Conservation (phyloP, 2,113 vertebrate genomes). For the Atractosteus spatula region DNA sequence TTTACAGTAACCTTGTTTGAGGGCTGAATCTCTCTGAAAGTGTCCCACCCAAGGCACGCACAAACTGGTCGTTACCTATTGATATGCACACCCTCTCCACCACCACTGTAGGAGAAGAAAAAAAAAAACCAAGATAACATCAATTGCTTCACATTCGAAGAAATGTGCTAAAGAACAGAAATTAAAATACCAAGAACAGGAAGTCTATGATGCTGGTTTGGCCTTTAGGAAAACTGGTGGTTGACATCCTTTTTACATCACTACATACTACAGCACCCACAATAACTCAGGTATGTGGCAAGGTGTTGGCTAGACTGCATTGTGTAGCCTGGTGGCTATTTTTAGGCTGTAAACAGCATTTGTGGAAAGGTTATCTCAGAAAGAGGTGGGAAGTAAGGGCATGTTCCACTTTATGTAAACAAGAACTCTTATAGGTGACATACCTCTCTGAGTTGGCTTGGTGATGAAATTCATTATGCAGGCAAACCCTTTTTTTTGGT, state of each 20-base stretch:
- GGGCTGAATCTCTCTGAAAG: neutral
- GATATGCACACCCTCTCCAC: neutral
- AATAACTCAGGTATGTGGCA: too few relatives aligned
- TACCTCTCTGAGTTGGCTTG: too few relatives aligned
- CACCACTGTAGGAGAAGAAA: conserved; percentile 20
- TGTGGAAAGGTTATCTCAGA: too few relatives aligned
- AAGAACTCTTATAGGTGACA: too few relatives aligned
- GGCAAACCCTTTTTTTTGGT: too few relatives aligned
- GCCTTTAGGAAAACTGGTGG: conserved; percentile 11
- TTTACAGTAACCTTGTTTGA: neutral
- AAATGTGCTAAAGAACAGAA: conserved; percentile 53
- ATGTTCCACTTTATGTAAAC: too few relatives aligned
- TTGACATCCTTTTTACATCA: conserved; percentile 30
- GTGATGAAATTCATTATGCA: too few relatives aligned
- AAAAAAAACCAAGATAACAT: conserved; percentile 32
- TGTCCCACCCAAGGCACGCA: too few relatives aligned
- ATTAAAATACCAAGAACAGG: conserved; percentile 64
- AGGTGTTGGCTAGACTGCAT: too few relatives aligned
- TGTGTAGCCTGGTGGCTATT: too few relatives aligned
- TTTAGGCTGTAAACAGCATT: too few relatives aligned
- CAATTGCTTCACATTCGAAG: conserved; percentile 59
- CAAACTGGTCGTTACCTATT: neutral
- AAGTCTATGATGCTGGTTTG: conserved; percentile 32
- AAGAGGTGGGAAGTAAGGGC: too few relatives aligned
- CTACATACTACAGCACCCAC: conserved; percentile 24